Percentiles rank a stretch among this genome's conserved stretches.
Conservation (phyloP, 2,888 invertebrate genomes). For the Melolontha melolontha region DNA sequence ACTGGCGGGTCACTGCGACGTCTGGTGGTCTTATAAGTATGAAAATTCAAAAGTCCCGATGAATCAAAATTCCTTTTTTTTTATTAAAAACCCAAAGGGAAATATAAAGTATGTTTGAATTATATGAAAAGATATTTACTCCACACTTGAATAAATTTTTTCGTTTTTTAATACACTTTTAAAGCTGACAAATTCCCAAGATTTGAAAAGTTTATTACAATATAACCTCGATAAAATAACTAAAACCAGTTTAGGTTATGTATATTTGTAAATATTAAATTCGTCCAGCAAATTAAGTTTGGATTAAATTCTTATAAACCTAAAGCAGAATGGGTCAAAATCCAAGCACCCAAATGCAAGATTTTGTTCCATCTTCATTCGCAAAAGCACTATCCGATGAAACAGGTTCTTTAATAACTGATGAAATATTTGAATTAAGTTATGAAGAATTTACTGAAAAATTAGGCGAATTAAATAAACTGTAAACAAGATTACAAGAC, state of each 20-base stretch:
- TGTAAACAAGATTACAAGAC: slow-evolving; percentile 66
- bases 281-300: not conserved
- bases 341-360: slow-evolving; percentile 54
- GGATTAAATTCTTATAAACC: too few species aligned
- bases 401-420: slow-evolving; percentile 55
- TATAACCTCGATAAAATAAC: too few species aligned
- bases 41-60: too few species aligned
- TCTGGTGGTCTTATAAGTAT: too few species aligned
- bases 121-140: too few species aligned
- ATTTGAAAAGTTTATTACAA: not conserved
- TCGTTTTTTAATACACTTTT: too few species aligned
- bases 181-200: too few species aligned
- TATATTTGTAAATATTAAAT: not conserved
- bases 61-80: too few species aligned
- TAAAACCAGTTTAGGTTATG: slow-evolving; percentile 1
- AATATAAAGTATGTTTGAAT: too few species aligned
- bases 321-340: slow-evolving; percentile 53
- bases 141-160: too few species aligned
- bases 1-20: too few species aligned
- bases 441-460: slow-evolving; percentile 73
- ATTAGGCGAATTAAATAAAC: slow-evolving; percentile 71
- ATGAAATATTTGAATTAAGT: slow-evolving; percentile 60
- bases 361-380: slow-evolving; percentile 49
- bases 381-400: slow-evolving; percentile 56
- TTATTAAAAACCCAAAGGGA: too few species aligned